phyloP scores from a whole-genome alignment of 2,797 vertebrate species.

The Tauraco hartlaubi region DNA sequence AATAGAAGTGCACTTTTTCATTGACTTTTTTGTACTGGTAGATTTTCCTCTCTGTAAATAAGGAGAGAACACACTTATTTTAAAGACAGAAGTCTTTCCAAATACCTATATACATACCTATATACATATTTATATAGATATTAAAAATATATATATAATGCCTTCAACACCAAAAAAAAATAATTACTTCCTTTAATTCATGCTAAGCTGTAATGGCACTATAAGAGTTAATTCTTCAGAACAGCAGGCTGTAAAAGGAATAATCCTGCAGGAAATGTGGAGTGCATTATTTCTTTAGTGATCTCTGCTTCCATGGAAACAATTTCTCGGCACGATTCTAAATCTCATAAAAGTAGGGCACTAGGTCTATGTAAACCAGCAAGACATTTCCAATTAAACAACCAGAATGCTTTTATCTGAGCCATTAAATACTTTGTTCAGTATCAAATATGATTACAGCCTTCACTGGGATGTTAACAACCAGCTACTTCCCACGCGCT shows the following conservation, averaged over 20 bases:
- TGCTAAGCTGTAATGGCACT: neutral
- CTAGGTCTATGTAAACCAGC: constrained; percentile 63
- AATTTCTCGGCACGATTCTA: constrained; percentile 60
- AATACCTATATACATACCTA: neutral
- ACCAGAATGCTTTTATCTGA: constrained; percentile 37
- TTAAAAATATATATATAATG: neutral
- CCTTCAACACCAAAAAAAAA: neutral
- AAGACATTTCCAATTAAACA: constrained; percentile 58
- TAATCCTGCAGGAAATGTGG: constrained; percentile 35
- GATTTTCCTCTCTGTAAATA: neutral
- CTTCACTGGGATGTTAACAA: neutral
- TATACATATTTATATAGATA: neutral
- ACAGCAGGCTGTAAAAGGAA: constrained; percentile 27
- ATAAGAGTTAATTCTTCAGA: constrained; percentile 43
- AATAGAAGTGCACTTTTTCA: neutral
- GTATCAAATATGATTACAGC: neutral
- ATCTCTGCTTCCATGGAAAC: constrained; percentile 74
- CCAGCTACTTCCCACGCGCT: accelerated
- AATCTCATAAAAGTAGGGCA: constrained; percentile 59
- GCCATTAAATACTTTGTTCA: constrained; percentile 50
- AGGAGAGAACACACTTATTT: neutral
- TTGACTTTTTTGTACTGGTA: neutral
- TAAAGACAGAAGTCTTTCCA: neutral
- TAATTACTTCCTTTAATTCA: neutral
- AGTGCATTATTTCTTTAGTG: constrained; percentile 45